Conservation (phyloP, 1,140 invertebrate genomes). For the Parasteatoda tepidariorum region DNA sequence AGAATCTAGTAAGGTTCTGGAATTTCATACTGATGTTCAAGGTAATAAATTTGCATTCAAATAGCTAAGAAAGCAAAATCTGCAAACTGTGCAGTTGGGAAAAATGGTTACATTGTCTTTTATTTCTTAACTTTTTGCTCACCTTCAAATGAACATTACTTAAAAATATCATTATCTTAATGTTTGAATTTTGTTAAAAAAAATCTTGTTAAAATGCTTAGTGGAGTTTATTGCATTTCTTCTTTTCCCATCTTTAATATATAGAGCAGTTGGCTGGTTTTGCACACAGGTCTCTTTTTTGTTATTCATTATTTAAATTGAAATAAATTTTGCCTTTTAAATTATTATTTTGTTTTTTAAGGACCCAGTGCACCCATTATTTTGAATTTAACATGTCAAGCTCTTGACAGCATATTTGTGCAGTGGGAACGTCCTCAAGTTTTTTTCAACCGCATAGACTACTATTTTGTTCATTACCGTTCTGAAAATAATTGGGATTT, state of each 20-base stretch:
- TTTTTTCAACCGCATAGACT: conserved; percentile 79
- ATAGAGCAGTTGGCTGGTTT: too few relatives aligned
- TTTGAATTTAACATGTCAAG: conserved; percentile 83
- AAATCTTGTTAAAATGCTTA: too few relatives aligned
- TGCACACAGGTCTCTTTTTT: too few relatives aligned
- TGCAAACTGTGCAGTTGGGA: too few relatives aligned
- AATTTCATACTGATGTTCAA: conserved; percentile 81
- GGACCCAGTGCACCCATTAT: conserved; percentile 81
- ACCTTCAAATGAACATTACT: not conserved
- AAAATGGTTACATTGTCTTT: too few relatives aligned
- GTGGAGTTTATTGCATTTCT: too few relatives aligned
- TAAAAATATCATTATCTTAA: not conserved
- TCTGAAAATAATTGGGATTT: conserved; percentile 73
- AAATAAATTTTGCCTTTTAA: not conserved
- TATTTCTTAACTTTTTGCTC: too few relatives aligned
- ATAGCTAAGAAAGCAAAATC: not conserved
- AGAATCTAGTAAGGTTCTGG: conserved; percentile 78
- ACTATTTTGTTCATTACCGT: conserved; percentile 81
- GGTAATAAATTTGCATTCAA: conserved; percentile 68
- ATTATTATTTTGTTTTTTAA: conserved; percentile 32
- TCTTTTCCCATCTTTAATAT: too few relatives aligned
- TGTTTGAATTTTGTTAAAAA: too few relatives aligned
- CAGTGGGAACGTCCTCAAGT: conserved; percentile 82
- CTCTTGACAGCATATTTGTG: conserved; percentile 78
- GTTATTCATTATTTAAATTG: not conserved